Evolutionary conservation across 2,113 vertebrate species (phyloP).

Genomic region (Sceloporus tristichus): DNA sequence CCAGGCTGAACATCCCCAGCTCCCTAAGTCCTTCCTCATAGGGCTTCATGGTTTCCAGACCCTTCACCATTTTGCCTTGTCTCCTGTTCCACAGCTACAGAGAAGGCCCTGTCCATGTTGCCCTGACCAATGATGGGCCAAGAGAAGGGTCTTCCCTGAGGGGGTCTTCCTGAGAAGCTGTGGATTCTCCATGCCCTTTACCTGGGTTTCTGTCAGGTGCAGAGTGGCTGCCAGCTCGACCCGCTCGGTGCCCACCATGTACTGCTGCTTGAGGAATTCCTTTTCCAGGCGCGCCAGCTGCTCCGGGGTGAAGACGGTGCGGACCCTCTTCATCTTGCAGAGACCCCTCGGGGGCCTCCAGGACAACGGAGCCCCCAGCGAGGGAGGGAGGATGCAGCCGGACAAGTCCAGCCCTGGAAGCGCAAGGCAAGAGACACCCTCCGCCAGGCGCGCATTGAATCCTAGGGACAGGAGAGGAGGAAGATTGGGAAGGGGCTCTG

Average conservation of each 20-base stretch:
- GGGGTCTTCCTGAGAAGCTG: not conserved
- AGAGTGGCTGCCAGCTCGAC: conserved; percentile 79
- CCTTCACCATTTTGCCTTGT: too few species aligned
- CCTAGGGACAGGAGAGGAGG: too few species aligned
- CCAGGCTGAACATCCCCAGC: too few species aligned
- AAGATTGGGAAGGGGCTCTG: too few species aligned
- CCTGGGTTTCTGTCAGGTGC: conserved; percentile 83
- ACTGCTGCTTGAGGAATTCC: conserved; percentile 82
- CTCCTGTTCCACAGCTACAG: too few species aligned
- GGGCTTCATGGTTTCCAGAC: too few species aligned
- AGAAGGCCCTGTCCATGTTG: too few species aligned
- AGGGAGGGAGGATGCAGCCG: conserved; percentile 28
- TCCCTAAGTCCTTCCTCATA: too few species aligned
- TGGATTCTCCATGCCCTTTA: conserved; percentile 39
- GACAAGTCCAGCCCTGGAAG: conserved; percentile 68
- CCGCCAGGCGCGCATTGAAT: too few species aligned
- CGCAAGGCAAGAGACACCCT: not conserved
- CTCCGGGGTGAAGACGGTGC: conserved; percentile 80
- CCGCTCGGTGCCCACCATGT: conserved; percentile 81
- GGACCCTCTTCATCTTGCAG: conserved; percentile 78
- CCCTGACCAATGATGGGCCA: too few species aligned
- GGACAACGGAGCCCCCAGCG: not conserved
- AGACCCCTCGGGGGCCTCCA: conserved; percentile 53
- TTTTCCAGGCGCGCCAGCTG: conserved; percentile 83
- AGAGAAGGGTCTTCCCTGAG: not conserved